Evolutionary conservation across 2,888 invertebrate genomes (phyloP), one percentile per base, ranked within the genome.

Genomic region (Lochmaea crataegi): DNA sequence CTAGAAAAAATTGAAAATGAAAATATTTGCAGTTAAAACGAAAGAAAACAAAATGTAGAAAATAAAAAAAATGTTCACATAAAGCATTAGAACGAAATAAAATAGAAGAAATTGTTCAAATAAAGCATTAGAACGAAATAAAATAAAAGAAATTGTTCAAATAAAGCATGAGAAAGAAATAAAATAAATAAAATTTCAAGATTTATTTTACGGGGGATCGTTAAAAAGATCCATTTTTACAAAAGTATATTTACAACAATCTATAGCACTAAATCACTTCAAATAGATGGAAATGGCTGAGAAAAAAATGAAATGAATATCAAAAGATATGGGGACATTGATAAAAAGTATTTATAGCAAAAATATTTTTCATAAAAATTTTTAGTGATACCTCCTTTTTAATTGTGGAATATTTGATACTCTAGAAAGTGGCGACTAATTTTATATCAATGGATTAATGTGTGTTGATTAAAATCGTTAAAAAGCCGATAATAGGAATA

Each of bases 401-500:
- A 48, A n/a, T n/a, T n/a, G n/a, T 48, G 48, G 5, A 14, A 16
- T 18, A 56, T 56, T 56, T 0, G 38, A 38, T 14, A 38, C 32
- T 42, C 42, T 42, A 18, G 61, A 41, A 63, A 63, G 26, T 63
- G 58, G 32, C 58, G 5, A 58, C 12, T 58, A 58, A 58, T 2
- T 58, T 12, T 14, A 26, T 57, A 2, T 45, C 14, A 14, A 32
- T 60, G 32, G n/a, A 60, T 60, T 11, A 60, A 60, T 32, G 32
- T 80, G 77, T 80, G 79, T 81, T 79, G 78, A 79, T 81, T 79
- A 80, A 81, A 74, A 77, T 74, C 77, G 82, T 81, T 83, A 83
- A 83, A 83, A 85, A 84, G 84, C 84, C 82, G 82, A 79, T 82
- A 82, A 82, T 78, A 80, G 82, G 81, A 80, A 83, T 82, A 83